These are phyloP conservation scores for Halcyon smyrnensis DNA, from an alignment of 2,797 vertebrate species.

Conservation along the genomic window DNA sequence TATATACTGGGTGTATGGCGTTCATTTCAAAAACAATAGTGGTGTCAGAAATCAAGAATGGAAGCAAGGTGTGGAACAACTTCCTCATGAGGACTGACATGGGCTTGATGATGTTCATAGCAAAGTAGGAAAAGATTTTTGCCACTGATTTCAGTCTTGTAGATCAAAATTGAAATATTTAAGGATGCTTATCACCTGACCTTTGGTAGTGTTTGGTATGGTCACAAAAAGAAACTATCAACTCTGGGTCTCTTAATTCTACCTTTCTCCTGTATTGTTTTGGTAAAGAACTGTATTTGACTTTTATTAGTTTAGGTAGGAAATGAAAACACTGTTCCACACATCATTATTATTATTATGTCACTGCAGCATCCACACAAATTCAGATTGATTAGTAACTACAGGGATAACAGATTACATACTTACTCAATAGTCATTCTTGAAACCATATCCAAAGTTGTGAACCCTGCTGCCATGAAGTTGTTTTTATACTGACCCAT, in stretches of 20 bases:
- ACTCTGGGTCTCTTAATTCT: neutral
- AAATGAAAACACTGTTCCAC: neutral
- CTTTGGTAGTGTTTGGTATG: neutral
- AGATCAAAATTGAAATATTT: neutral
- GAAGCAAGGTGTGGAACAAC: neutral
- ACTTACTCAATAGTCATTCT: constrained; percentile 88
- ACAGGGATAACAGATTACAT: neutral
- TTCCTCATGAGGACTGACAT: neutral
- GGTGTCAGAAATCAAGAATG: neutral
- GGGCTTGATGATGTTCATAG: neutral
- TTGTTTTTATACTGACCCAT: constrained; percentile 99
- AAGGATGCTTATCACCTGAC: neutral
- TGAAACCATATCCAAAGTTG: constrained; percentile 92
- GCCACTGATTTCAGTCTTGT: neutral
- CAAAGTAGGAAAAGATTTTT: neutral
- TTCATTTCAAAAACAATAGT: neutral
- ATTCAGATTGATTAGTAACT: neutral
- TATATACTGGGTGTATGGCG: neutral
- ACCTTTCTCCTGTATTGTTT: neutral
- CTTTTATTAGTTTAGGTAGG: neutral
- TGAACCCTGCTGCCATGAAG: constrained; percentile 96
- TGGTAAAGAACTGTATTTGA: neutral
- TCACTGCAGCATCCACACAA: neutral
- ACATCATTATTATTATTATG: neutral
- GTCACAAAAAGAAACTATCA: neutral